Evolutionary conservation across 2,888 invertebrate genomes (phyloP).

Genomic region (Hofmannophila pseudospretella): DNA sequence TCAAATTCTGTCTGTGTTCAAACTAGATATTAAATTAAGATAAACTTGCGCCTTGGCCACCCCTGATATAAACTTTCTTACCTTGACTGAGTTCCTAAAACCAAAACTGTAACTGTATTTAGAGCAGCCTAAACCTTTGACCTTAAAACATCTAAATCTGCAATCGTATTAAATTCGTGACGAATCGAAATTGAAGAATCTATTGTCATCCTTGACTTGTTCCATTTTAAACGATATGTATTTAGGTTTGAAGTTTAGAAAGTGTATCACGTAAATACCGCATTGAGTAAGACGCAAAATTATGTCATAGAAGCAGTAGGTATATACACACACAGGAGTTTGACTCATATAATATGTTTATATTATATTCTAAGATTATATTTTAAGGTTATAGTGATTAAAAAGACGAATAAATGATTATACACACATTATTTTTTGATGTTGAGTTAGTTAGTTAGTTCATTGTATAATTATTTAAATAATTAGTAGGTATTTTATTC

Average conservation of each 20-base stretch:
- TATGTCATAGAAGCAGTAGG: no score
- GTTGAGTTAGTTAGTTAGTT: no score
- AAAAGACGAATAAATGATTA: no score
- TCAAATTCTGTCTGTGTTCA: no score
- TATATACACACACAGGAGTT: no score
- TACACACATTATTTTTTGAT: not conserved
- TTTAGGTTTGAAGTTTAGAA: conserved; percentile 46
- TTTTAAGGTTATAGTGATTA: no score
- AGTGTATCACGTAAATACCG: conserved; percentile 19
- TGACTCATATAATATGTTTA: no score
- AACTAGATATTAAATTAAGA: no score
- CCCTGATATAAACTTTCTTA: conserved; percentile 5
- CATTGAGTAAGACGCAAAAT: no score
- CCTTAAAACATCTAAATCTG: conserved; percentile 39
- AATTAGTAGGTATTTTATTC: no score
- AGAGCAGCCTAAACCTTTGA: conserved; percentile 36
- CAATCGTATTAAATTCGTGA: conserved; percentile 59
- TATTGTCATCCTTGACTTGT: conserved; percentile 62
- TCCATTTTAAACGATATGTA: conserved; percentile 51
- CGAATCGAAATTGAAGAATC: conserved; percentile 58
- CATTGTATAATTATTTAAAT: no score
- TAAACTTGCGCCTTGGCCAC: not conserved
- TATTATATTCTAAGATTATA: no score
- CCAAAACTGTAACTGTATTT: conserved; percentile 25
- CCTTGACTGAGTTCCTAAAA: conserved; percentile 44